Evolutionary conservation across 2,797 vertebrate species (phyloP).

Genomic region (Lithobates sylvaticus): DNA sequence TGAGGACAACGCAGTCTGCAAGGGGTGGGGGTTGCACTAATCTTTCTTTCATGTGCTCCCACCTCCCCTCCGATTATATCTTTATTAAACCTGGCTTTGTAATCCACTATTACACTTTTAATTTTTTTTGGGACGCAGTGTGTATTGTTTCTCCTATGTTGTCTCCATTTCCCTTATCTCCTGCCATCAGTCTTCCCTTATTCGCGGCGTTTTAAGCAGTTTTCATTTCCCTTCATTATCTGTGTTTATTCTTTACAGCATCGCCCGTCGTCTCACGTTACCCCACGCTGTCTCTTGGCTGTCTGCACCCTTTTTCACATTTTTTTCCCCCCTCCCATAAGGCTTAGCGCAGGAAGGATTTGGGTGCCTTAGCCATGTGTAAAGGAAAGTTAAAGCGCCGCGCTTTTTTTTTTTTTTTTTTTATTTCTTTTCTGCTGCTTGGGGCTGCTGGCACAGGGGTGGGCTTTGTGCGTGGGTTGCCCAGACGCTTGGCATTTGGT

Average conservation of each 20-base stretch:
- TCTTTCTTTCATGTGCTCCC: slow-evolving; percentile 29
- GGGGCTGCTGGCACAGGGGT: slow-evolving; percentile 37
- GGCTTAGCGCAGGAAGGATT: slow-evolving; percentile 9
- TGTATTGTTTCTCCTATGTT: neutral
- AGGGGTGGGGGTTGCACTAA: slow-evolving; percentile 27
- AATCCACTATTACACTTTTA: neutral
- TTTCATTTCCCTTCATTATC: slow-evolving; percentile 7
- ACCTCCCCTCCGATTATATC: slow-evolving; percentile 10
- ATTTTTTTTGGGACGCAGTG: neutral
- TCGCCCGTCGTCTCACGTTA: slow-evolving; percentile 8
- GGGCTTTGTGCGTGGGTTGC: slow-evolving; percentile 43
- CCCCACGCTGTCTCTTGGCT: neutral
- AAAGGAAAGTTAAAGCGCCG: neutral
- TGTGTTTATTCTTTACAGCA: neutral
- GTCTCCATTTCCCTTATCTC: neutral
- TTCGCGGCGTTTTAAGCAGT: neutral
- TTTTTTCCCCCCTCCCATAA: neutral
- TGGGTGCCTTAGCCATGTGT: neutral
- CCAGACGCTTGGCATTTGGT: slow-evolving; percentile 51
- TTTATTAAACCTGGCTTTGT: slow-evolving; percentile 1
- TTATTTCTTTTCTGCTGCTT: neutral
- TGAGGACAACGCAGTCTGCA: slow-evolving; percentile 34
- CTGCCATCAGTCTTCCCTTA: slow-evolving; percentile 12
- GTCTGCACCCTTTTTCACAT: neutral
- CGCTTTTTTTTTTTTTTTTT: neutral